Evolutionary conservation across 2,797 vertebrate genomes (phyloP), one percentile per base, ranked within the genome.

Genomic region (Tadarida brasiliensis): DNA sequence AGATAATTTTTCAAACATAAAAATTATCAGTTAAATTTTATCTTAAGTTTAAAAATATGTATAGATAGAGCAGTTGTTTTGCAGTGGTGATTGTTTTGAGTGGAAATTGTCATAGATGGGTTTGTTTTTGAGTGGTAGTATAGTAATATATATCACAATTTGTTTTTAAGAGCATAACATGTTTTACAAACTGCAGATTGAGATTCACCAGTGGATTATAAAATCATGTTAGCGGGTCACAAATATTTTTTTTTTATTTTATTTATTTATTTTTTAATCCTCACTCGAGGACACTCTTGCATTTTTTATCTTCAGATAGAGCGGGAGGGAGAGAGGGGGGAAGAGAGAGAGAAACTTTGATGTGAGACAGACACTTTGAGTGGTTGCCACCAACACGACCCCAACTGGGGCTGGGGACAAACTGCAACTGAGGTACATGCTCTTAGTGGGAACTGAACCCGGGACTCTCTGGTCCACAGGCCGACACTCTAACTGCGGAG

Each of bases 1-100:
- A 49, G 54, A n/a, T 67, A 70, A 47, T 83, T 93, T 95, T 90
- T 82, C 59, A 94, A 96, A 92, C 16, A 77, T 12, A 68, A 85
- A 70, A 81, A 87, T 35, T 9, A 74, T 56, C 10, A 83, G 16
- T 90, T 76, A 76, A 87, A 67, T 87, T 59, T 93, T 83, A 91
- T 54, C 57, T 70, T 68, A 65, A 39, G 15, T 77, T 4, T 93
- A 87, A 85, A 65, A 92, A 35, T 89, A 81, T 19, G 15, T 54
- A 28, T 56, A 70, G 26, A 61, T 65, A 87, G 26, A 73, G 39
- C 11, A 78, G 11, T 12, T 95, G 33, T 30, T 94, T 85, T 78
- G 28, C 73, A 85, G 15, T 6, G 11, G 39, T 77, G 15, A 28
- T 76, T 89, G 78, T 91, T 85, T 28, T 73, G 56, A 85, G 4